These are phyloP conservation scores for Microcaecilia unicolor DNA, from an alignment of 2,797 vertebrate species.

Conservation along the genomic window DNA sequence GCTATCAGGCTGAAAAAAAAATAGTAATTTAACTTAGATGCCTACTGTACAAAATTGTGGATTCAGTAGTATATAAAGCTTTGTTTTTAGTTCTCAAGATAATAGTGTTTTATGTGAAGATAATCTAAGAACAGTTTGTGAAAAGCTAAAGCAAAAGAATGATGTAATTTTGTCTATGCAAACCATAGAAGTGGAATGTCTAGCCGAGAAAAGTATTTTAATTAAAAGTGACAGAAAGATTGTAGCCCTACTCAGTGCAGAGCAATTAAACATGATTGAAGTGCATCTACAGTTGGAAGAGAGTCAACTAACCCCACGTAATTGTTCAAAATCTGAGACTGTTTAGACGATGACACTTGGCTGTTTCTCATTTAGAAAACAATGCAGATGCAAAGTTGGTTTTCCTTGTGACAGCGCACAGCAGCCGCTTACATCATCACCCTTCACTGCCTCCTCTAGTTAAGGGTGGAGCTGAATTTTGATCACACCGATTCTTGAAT, in stretches of 20 bases:
- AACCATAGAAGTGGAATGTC: slow-evolving; percentile 14
- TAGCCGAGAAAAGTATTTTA: slow-evolving; percentile 8
- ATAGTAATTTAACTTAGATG: no score
- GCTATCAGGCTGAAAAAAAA: no score
- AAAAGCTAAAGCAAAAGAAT: background rate
- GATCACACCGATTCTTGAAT: no score
- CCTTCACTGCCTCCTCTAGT: no score
- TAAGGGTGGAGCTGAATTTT: no score
- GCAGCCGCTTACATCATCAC: no score
- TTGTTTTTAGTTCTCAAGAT: no score
- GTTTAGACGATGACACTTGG: background rate
- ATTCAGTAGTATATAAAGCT: no score
- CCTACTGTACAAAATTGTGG: no score
- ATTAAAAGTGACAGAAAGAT: slow-evolving; percentile 4
- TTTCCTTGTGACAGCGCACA: no score
- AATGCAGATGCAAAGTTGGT: background rate
- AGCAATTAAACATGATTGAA: slow-evolving; percentile 12
- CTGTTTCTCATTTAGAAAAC: background rate
- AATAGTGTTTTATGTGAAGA: no score
- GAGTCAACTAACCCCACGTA: slow-evolving; percentile 1
- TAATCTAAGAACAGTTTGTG: background rate
- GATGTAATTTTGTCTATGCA: background rate
- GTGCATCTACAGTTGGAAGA: slow-evolving; percentile 12
- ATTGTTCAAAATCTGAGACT: slow-evolving; percentile 2
- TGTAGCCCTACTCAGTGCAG: slow-evolving; percentile 14